Conservation (phyloP, 1,140 invertebrate species). For the Lepidurus couesii region DNA sequence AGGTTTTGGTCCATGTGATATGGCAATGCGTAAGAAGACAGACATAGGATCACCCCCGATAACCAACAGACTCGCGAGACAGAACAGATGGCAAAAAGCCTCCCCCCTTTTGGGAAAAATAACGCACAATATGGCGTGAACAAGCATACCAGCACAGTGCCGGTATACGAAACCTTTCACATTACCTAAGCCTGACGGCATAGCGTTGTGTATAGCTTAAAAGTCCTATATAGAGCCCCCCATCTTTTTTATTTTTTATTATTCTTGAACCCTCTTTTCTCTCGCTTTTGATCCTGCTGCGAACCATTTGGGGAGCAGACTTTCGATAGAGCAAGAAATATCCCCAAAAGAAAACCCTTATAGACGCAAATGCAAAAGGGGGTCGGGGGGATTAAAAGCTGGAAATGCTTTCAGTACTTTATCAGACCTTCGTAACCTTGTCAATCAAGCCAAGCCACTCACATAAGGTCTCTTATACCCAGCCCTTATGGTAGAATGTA, state of each 20-base stretch:
- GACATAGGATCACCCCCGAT: background rate
- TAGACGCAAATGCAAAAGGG: background rate
- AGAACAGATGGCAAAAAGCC: background rate
- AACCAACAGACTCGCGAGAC: background rate
- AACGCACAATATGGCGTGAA: conserved; percentile 10
- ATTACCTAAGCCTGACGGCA: background rate
- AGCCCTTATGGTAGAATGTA: too few relatives aligned
- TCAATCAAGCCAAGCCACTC: background rate
- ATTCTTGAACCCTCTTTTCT: background rate
- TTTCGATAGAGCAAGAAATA: background rate
- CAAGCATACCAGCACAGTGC: conserved; percentile 11
- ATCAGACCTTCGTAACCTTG: background rate
- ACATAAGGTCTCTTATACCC: background rate
- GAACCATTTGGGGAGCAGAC: background rate
- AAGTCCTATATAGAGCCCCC: background rate
- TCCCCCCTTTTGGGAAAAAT: background rate
- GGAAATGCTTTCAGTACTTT: conserved; percentile 8
- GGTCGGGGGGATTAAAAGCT: background rate
- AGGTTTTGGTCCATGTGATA: background rate
- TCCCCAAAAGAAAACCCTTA: background rate
- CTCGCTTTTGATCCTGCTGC: conserved; percentile 12
- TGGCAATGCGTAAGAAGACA: background rate
- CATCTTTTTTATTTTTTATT: background rate
- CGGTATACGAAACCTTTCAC: background rate
- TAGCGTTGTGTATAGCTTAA: conserved; percentile 7